Percentiles rank a stretch among this genome's conserved stretches.
These are phyloP conservation scores for Acanthosepion esculentum DNA, from an alignment of 2,888 invertebrate genomes.

Conservation along the genomic window DNA sequence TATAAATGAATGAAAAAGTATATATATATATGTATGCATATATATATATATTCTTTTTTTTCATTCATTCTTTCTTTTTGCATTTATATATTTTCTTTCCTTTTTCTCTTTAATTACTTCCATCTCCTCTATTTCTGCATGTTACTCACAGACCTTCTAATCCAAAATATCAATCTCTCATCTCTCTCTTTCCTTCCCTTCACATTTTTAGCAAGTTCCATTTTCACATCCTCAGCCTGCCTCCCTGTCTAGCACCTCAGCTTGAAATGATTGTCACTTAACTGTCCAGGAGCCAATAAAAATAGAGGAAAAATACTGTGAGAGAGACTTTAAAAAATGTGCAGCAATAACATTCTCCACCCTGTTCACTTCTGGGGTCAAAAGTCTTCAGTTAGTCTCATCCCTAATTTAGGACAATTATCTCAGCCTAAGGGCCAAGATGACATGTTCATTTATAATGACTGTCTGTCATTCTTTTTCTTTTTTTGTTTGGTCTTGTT, in stretches of 20 bases:
- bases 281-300: constrained; percentile 12
- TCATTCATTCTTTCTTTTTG: neutral
- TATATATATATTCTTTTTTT: neutral
- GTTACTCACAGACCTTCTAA: too few relatives aligned
- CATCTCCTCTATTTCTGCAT: too few relatives aligned
- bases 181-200: too few relatives aligned
- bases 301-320: neutral
- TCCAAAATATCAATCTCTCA: neutral
- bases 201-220: neutral
- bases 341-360: neutral
- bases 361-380: neutral
- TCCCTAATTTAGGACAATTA: neutral
- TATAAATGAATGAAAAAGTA: too few relatives aligned
- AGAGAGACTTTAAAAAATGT: neutral
- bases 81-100: too few relatives aligned
- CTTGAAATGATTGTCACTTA: neutral
- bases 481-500: too few relatives aligned
- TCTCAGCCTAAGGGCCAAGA: neutral
- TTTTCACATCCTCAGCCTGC: neutral
- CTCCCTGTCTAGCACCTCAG: neutral
- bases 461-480: neutral
- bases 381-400: neutral
- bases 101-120: too few relatives aligned
- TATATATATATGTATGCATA: too few relatives aligned
- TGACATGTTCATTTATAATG: neutral